phyloP scores from a whole-genome alignment of 2,797 vertebrate genomes.

The Acanthornis magna region DNA sequence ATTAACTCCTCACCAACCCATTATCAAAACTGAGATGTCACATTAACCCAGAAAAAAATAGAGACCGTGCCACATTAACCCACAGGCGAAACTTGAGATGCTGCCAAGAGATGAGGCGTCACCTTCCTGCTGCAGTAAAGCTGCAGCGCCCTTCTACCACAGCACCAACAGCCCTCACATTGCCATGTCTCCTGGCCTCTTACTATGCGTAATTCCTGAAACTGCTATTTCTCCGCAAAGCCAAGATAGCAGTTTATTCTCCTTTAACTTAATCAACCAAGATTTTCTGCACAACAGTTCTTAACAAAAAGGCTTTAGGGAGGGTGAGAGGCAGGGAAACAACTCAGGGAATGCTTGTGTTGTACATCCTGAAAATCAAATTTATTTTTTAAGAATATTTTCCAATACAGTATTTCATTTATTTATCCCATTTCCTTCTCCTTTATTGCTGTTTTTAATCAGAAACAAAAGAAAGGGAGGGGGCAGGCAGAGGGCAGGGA shows the following conservation, averaged over 20 bases:
- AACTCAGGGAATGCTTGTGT: neutral
- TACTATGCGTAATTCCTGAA: accelerated
- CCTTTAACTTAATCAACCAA: neutral
- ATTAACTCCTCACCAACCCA: neutral
- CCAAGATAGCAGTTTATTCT: neutral
- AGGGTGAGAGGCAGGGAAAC: neutral
- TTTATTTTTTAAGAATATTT: neutral
- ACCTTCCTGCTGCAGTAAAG: neutral
- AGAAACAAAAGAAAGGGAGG: neutral
- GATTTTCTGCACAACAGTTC: neutral
- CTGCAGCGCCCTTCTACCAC: neutral
- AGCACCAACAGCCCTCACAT: accelerated
- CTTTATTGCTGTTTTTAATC: neutral
- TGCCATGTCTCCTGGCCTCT: accelerated
- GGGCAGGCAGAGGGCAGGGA: accelerated
- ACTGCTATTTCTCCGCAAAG: neutral
- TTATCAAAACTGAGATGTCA: neutral
- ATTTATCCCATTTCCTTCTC: neutral
- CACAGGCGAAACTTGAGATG: neutral
- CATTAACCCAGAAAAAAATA: neutral
- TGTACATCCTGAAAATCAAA: neutral
- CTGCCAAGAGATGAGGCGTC: neutral
- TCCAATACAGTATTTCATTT: neutral
- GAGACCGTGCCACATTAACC: neutral
- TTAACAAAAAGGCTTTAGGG: neutral